Conservation (phyloP, 2,113 vertebrate genomes). For the Cichladusa arquata region DNA sequence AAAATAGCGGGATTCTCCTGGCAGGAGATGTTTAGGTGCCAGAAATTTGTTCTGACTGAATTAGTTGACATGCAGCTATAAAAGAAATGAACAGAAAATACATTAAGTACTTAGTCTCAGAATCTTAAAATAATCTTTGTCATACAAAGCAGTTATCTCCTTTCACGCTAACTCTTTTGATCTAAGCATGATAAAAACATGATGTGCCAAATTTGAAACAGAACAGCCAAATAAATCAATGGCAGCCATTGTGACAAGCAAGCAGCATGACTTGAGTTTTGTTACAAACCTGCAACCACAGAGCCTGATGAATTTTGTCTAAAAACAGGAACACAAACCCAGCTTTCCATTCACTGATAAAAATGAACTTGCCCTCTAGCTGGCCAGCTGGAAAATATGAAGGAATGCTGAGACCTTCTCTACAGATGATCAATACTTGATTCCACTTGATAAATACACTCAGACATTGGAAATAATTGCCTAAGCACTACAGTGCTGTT, state of each 20-base stretch:
- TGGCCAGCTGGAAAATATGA: not conserved
- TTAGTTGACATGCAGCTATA: not conserved
- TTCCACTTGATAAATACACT: constrained; percentile 42
- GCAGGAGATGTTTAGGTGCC: not conserved
- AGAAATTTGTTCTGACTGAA: not conserved
- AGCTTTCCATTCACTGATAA: not conserved
- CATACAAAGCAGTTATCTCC: not conserved
- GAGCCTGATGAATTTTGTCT: not conserved
- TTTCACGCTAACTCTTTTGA: not conserved
- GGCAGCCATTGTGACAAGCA: not conserved
- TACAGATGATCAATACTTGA: constrained; percentile 44
- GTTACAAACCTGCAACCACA: not conserved
- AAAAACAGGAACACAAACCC: not conserved
- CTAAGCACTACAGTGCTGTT: not conserved
- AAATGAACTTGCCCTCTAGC: not conserved
- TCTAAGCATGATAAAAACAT: not conserved
- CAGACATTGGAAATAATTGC: constrained; percentile 46
- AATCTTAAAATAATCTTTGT: not conserved
- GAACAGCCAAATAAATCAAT: not conserved
- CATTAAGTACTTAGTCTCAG: not conserved
- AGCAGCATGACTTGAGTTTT: not conserved
- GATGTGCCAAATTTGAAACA: not conserved
- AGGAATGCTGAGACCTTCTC: not conserved
- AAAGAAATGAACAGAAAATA: not conserved
- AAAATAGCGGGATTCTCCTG: not conserved